Evolutionary conservation across 2,797 vertebrate species (phyloP), one percentile per base, ranked within the genome.

Genomic region (Synaphobranchus kaupii): DNA sequence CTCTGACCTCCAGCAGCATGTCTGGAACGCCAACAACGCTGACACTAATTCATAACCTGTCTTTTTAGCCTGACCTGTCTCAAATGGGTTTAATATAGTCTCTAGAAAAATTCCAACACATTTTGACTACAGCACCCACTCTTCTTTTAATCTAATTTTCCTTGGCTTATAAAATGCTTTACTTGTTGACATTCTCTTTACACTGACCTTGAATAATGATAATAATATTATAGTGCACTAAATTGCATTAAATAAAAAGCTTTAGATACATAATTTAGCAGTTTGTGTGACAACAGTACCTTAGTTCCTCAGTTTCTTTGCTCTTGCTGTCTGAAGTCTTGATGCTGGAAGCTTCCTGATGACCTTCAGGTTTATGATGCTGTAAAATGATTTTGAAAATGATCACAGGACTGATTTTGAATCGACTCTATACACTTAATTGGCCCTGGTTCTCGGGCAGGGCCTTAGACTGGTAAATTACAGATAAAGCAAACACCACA

Each of bases 341-440:
- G 85, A 89, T 87, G 80, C 84, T 58, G 12, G 92, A 86, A 0
- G 91, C 84, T 89, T 93, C 94, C 60, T 90, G 88, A n/a, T 31
- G 82, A 88, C 76, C 88, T 56, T 93, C 93, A 9, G 94, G 91
- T 90, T 93, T 95, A 78, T 96, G 94, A 87, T 96, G 96, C 96
- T 97, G 93, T 39, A 89, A 87, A 87, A 87, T 90, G 56, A 89
- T 4, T 68, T 60, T 83, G 58, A 85, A 83, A 28, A 85, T 71
- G 34, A 58, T 22, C 39, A 85, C 7, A 81, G 8, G 47, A 48
- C 76, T 48, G 20, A 48, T 50, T 81, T 22, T 78, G 34, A 78
- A 47, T 6, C 5, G 6, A 44, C 17, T 60, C 58, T 17, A 17
- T 78, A n/a, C 22, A 71, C 10, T 47, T 47, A 78, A 60, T 20